phyloP scores from a whole-genome alignment of 2,797 vertebrate species.

The Acomys russatus region DNA sequence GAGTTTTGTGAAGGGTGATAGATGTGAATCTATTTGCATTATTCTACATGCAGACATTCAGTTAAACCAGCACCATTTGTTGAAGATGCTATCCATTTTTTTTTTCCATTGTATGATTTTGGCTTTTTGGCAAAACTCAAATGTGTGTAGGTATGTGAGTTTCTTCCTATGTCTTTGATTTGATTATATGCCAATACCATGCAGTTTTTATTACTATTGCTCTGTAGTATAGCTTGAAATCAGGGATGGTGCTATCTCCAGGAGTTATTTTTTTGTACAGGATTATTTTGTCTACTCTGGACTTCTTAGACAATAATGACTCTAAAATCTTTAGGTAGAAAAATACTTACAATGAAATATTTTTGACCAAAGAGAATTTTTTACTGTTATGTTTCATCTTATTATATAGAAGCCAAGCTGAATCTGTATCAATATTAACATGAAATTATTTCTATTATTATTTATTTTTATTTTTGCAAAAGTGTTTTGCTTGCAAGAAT shows the following conservation, averaged over 20 bases:
- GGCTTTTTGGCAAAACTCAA: background rate
- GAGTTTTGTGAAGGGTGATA: background rate
- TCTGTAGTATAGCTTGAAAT: background rate
- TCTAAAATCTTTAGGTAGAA: background rate
- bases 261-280: background rate
- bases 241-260: background rate
- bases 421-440: background rate
- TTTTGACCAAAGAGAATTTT: slow-evolving; percentile 39
- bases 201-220: background rate
- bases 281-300: background rate
- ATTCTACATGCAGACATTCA: too few species aligned
- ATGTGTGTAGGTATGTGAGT: background rate
- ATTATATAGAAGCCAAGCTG: background rate
- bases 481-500: background rate
- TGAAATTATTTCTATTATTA: background rate
- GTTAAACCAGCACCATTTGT: background rate
- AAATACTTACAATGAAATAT: background rate
- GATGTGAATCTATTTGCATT: too few species aligned
- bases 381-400: background rate
- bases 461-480: background rate
- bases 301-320: background rate
- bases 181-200: background rate
- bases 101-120: background rate
- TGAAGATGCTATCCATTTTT: background rate
- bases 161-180: background rate